Conservation (phyloP, 2,888 invertebrate species). For the Ectemnius lituratus region DNA sequence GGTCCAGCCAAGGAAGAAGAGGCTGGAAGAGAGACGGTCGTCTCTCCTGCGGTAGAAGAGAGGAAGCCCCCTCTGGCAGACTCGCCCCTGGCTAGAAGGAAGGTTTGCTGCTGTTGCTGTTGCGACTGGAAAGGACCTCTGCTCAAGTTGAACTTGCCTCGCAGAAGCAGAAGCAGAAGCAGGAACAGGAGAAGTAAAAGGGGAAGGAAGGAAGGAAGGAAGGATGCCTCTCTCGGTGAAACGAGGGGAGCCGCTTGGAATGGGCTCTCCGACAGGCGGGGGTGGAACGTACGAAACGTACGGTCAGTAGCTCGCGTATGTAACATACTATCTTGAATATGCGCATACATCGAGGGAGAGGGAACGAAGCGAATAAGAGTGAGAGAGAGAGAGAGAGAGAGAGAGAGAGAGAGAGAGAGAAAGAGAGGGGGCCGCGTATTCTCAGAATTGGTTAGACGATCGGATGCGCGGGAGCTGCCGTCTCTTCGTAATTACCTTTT, state of each 20-base stretch:
- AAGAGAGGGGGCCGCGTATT: constrained; percentile 66
- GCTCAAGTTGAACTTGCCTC: not conserved
- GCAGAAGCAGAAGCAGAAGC: constrained; percentile 26
- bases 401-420: too few species aligned
- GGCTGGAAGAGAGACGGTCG: too few species aligned
- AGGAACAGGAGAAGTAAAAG: constrained; percentile 14
- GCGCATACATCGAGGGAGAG: constrained; percentile 72
- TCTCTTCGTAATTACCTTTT: constrained; percentile 76
- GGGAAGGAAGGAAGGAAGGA: constrained; percentile 19
- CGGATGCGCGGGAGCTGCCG: constrained; percentile 75
- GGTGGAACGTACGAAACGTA: constrained; percentile 64
- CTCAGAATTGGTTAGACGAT: constrained; percentile 75
- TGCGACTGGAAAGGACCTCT: constrained; percentile 44
- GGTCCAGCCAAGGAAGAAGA: not conserved
- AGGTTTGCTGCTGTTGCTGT: constrained; percentile 40
- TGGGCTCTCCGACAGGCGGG: constrained; percentile 29
- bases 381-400: too few species aligned
- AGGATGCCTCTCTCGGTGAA: not conserved
- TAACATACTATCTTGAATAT: constrained; percentile 78
- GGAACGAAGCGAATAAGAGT: too few species aligned
- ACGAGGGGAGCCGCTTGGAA: not conserved
- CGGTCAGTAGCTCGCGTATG: constrained; percentile 75
- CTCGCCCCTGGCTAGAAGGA: constrained; percentile 43
- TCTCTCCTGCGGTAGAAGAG: too few species aligned
- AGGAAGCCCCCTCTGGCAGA: too few species aligned